These are phyloP conservation scores for Drosophila kuntzei DNA, from an alignment of 2,888 invertebrate species.

Conservation along the genomic window DNA sequence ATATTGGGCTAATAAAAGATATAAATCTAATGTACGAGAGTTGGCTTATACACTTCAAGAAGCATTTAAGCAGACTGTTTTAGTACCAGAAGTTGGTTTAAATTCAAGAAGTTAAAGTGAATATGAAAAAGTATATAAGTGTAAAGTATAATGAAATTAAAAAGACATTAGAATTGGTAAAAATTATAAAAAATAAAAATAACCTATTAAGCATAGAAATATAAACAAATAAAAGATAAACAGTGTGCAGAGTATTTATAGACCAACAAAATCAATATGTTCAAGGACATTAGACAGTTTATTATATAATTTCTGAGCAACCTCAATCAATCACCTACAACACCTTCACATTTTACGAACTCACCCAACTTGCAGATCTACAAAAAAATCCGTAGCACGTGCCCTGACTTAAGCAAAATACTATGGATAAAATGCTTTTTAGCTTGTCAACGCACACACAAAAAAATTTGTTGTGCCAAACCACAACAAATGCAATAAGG, in stretches of 20 bases:
- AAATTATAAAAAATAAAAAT: too few relatives aligned
- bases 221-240: background rate
- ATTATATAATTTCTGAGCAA: slow-evolving; percentile 6
- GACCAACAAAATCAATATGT: background rate
- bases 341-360: slow-evolving; percentile 4
- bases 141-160: too few relatives aligned
- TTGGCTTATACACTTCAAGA: slow-evolving; percentile 3
- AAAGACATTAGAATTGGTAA: too few relatives aligned
- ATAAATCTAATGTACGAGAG: background rate
- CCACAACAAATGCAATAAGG: slow-evolving; percentile 38
- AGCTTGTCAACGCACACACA: slow-evolving; percentile 15
- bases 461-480: slow-evolving; percentile 15
- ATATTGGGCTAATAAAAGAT: slow-evolving; percentile 35
- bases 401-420: slow-evolving; percentile 16
- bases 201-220: too few relatives aligned
- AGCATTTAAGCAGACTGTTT: background rate
- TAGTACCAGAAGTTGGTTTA: background rate
- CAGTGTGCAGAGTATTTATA: background rate
- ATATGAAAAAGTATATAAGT: too few relatives aligned
- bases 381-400: slow-evolving; percentile 13
- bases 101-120: background rate
- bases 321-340: slow-evolving; percentile 43
- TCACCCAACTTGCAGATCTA: background rate
- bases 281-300: slow-evolving; percentile 11
- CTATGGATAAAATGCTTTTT: slow-evolving; percentile 1